Conservation (phyloP, 2,113 vertebrate species). For the Cyprinodon brontotheroides region DNA sequence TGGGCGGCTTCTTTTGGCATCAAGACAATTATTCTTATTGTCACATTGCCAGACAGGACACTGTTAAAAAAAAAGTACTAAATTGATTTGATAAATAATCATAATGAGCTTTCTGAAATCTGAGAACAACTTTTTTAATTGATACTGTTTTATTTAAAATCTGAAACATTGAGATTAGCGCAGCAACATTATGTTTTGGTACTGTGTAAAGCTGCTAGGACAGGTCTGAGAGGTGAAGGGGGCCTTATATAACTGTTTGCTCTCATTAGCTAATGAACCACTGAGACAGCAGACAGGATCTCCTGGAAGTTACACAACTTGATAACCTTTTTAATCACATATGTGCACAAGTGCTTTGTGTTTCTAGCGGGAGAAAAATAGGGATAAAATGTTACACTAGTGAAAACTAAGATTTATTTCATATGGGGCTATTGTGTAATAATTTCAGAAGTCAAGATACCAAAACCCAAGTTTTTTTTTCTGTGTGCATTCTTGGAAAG, state of each 20-base stretch:
- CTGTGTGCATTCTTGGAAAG: conserved; percentile 14
- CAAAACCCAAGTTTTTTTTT: neutral
- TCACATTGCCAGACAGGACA: no score
- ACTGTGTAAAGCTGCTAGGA: conserved; percentile 34
- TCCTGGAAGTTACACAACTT: conserved; percentile 55
- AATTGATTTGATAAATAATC: neutral
- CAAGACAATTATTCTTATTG: no score
- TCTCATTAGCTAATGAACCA: conserved; percentile 60
- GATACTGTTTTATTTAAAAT: conserved; percentile 22
- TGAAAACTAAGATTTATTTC: neutral
- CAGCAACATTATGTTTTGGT: conserved; percentile 32
- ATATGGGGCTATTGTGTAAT: conserved; percentile 6
- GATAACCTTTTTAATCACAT: conserved; percentile 17
- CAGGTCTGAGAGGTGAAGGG: conserved; percentile 25
- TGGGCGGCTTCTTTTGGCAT: no score
- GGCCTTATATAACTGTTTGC: conserved; percentile 44
- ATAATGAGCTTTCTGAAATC: neutral
- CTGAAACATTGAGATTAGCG: neutral
- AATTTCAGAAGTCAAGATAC: neutral
- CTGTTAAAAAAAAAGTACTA: neutral
- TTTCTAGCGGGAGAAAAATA: conserved; percentile 9
- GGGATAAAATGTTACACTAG: neutral
- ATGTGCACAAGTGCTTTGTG: conserved; percentile 1
- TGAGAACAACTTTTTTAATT: neutral
- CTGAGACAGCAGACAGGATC: conserved; percentile 38